phyloP scores from a whole-genome alignment of 92 coral and sea anemone genomes.

The Epizoanthus fatuus region DNA sequence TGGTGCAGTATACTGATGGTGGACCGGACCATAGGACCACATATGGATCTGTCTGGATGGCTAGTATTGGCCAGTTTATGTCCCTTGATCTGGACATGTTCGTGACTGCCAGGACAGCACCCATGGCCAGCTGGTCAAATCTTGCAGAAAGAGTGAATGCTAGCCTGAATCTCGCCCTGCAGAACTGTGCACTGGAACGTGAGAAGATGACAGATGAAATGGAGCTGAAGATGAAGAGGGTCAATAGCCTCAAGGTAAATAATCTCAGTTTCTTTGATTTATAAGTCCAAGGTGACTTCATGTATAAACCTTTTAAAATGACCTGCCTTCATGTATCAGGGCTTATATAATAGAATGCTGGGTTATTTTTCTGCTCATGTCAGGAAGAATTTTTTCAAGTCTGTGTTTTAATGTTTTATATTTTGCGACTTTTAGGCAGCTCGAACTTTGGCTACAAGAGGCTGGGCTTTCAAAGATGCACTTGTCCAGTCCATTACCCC shows the following conservation, averaged over 20 bases:
- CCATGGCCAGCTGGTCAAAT: slow-evolving; percentile 35
- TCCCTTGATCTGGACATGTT: slow-evolving; percentile 18
- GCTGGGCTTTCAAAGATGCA: slow-evolving; percentile 13
- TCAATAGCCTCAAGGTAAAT: slow-evolving; percentile 4
- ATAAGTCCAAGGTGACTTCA: too few relatives aligned
- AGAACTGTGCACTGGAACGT: slow-evolving; percentile 16
- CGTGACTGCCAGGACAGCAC: slow-evolving; percentile 35
- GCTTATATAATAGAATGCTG: too few relatives aligned
- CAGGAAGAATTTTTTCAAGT: background rate
- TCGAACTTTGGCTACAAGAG: slow-evolving; percentile 18
- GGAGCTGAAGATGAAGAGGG: slow-evolving; percentile 18
- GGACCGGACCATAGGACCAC: slow-evolving; percentile 40
- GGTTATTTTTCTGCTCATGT: too few relatives aligned
- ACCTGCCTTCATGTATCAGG: too few relatives aligned
- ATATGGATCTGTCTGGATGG: slow-evolving; percentile 30
- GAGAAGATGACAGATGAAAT: slow-evolving; percentile 4
- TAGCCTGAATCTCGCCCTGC: slow-evolving; percentile 29
- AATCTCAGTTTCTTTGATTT: background rate
- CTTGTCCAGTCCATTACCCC: slow-evolving; percentile 2
- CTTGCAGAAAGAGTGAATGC: slow-evolving; percentile 30
- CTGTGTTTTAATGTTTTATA: slow-evolving; percentile 1
- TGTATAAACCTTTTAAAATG: too few relatives aligned
- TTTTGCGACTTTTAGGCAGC: slow-evolving; percentile 13
- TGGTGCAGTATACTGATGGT: slow-evolving; percentile 14
- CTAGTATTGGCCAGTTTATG: slow-evolving; percentile 23